Conservation (phyloP, 2,113 vertebrate species). For the Mionectes macconnelli region DNA sequence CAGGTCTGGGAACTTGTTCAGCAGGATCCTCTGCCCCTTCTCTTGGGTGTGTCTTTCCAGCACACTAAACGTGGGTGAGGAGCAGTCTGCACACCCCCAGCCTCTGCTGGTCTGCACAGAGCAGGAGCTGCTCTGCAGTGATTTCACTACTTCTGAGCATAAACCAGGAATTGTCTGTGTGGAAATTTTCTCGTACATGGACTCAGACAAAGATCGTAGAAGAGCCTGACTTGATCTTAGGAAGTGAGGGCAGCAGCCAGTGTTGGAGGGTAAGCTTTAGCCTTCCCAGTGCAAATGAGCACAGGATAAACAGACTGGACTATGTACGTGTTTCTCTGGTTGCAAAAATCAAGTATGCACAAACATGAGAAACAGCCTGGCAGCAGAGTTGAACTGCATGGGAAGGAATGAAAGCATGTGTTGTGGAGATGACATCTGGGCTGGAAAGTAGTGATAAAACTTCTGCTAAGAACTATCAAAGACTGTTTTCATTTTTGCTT, state of each 20-base stretch:
- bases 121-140: background rate
- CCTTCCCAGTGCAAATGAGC: background rate
- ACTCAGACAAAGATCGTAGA: background rate
- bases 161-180: background rate
- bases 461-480: background rate
- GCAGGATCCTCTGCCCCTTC: constrained; percentile 16
- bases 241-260: background rate
- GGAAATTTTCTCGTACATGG: background rate
- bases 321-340: background rate
- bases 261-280: background rate
- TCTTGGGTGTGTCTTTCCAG: constrained; percentile 28
- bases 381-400: background rate
- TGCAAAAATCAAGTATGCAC: background rate
- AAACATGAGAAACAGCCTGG: background rate
- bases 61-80: background rate
- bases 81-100: background rate
- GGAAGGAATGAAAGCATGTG: background rate
- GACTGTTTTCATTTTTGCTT: background rate
- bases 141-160: background rate
- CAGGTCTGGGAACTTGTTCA: background rate
- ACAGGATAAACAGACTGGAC: background rate
- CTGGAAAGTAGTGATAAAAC: background rate
- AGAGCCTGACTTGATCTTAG: background rate
- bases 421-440: background rate
- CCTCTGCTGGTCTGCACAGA: background rate